Evolutionary conservation across 2,888 invertebrate species (phyloP), one percentile per base, ranked within the genome.

Genomic region (Lycophotia porphyrea): DNA sequence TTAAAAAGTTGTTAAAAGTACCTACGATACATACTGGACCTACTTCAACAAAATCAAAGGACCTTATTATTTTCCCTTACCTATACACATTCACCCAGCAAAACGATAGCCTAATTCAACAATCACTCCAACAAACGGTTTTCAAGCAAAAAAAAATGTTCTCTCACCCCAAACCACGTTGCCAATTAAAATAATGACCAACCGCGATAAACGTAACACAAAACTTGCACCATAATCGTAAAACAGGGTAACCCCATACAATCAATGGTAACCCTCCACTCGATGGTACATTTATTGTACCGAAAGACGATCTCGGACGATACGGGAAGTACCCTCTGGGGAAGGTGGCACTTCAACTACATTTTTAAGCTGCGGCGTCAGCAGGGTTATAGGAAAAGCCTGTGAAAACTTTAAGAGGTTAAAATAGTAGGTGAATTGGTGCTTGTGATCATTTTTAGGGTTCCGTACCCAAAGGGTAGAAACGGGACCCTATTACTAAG

Each of bases 261-360:
- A 91, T 92, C 91, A 90, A 88, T 88, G 82, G 83, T 84, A 84
- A 86, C 84, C 82, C 74, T 31, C 78, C 81, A 77, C 72, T 81
- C 61, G 69, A 66, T 55, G 63, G 73, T 66, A 65, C 81, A 74
- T 86, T 78, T 86, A 79, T 81, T 67, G 81, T 83, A 69, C 73
- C 74, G 61, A 39, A 85, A 81, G 84, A 80, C 84, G 86, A 87
- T 87, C 82, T 79, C 76, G 66, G 80, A 80, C 90, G 90, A 91
- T 87, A 90, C 88, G 83, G 86, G 88, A 91, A 92, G 87, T 81
- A 82, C 89, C 88, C 92, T 82, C 92, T 5, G 34, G 93, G 89
- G 93, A 90, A 42, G 39, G 66, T 21, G 81, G 63, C n/a, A 21
- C 49, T 70, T 64, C 44, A 63, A 67, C 74, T 44, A 74, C 55